phyloP scores from a whole-genome alignment of 2,113 vertebrate species.

The Forbesichthys papilliferus region DNA sequence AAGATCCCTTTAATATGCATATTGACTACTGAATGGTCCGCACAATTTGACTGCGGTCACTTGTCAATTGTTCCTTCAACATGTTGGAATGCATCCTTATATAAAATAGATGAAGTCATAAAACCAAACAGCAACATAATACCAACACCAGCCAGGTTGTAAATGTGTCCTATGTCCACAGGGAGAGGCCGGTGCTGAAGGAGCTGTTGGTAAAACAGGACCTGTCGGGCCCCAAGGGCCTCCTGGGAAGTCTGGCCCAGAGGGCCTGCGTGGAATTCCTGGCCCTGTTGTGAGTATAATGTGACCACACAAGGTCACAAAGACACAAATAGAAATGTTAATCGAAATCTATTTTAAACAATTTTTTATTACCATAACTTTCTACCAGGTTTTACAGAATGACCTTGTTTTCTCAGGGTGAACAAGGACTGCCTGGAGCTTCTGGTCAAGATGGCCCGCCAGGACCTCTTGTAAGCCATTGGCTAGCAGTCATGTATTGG shows the following conservation, averaged over 20 bases:
- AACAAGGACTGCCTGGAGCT: constrained; percentile 93
- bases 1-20: constrained; percentile 1
- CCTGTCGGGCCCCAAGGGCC: constrained; percentile 94
- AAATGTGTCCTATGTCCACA: constrained; percentile 49
- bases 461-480: constrained; percentile 86
- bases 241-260: constrained; percentile 89
- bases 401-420: constrained; percentile 81
- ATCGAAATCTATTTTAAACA: too few species aligned
- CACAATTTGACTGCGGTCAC: too few species aligned
- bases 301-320: neutral
- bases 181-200: constrained; percentile 94
- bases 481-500: neutral
- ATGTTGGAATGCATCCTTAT: too few species aligned
- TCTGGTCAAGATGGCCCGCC: constrained; percentile 92
- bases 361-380: neutral
- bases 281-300: constrained; percentile 86
- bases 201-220: constrained; percentile 92
- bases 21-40: too few species aligned
- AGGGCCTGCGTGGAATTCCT: constrained; percentile 94
- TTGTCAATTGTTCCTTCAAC: too few species aligned
- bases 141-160: too few species aligned
- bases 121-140: too few species aligned
- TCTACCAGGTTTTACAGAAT: neutral
- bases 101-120: too few species aligned
- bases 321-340: neutral